phyloP scores from a whole-genome alignment of 2,113 vertebrate genomes.

The Anthoscopus minutus region DNA sequence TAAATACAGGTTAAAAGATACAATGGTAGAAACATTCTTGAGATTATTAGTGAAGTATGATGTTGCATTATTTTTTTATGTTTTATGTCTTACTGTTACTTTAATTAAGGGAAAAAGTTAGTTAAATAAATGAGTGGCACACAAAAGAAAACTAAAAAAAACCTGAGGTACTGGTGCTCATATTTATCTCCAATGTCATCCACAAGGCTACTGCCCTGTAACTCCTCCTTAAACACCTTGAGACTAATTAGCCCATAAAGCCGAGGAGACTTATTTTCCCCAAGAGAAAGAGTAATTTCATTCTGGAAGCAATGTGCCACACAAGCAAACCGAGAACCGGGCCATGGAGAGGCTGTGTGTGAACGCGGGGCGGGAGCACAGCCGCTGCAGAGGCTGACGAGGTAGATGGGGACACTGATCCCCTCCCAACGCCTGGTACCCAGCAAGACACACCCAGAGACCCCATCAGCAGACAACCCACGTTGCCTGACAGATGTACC shows the following conservation, averaged over 20 bases:
- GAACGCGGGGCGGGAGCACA: rapidly evolving
- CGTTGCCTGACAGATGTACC: neutral
- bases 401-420: neutral
- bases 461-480: neutral
- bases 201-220: neutral
- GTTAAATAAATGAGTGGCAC: neutral
- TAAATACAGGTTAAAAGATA: neutral
- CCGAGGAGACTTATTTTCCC: neutral
- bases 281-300: neutral
- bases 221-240: neutral
- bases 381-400: neutral
- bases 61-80: neutral
- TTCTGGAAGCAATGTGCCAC: neutral
- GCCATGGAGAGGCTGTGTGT: rapidly evolving
- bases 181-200: neutral
- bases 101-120: neutral
- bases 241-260: neutral
- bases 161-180: neutral
- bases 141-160: neutral
- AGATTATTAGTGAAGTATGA: neutral
- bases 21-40: neutral
- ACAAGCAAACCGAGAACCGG: neutral
- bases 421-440: neutral
- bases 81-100: neutral
- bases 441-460: neutral